Conservation (phyloP, 2,797 vertebrate species). For the Ctenochaetus hawaiiensis region DNA sequence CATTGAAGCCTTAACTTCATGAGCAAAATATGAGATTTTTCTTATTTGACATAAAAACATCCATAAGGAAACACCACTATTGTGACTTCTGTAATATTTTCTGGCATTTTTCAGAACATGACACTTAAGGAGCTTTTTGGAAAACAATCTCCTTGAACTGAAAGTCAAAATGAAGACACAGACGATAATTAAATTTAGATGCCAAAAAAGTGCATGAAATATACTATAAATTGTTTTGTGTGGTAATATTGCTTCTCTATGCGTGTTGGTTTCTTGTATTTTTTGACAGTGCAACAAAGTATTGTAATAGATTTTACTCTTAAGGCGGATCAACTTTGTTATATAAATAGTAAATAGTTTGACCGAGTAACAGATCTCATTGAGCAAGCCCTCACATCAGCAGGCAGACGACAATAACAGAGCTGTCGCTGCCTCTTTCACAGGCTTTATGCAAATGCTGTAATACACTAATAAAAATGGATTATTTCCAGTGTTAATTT, state of each 20-base stretch:
- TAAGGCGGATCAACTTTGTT: neutral
- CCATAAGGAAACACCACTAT: neutral
- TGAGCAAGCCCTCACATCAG: neutral
- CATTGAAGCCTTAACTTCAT: too few species aligned
- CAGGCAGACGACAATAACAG: neutral
- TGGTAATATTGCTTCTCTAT: neutral
- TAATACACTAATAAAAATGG: conserved; percentile 1
- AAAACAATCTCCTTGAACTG: neutral
- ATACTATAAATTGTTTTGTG: neutral
- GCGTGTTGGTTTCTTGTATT: neutral
- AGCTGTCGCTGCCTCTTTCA: neutral
- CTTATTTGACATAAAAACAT: neutral
- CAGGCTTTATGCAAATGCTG: neutral
- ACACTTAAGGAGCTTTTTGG: neutral
- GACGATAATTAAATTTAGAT: neutral
- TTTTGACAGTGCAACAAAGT: neutral
- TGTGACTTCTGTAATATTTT: neutral
- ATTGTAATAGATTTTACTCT: neutral
- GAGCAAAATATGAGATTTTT: neutral
- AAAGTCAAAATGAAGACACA: neutral
- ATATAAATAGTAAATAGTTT: neutral
- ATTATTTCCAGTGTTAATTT: conserved; percentile 34
- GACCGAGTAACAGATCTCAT: neutral
- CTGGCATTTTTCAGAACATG: neutral
- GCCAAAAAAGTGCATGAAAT: neutral